Evolutionary conservation across 2,888 invertebrate genomes (phyloP).

Genomic region (Creontiades dilutus): DNA sequence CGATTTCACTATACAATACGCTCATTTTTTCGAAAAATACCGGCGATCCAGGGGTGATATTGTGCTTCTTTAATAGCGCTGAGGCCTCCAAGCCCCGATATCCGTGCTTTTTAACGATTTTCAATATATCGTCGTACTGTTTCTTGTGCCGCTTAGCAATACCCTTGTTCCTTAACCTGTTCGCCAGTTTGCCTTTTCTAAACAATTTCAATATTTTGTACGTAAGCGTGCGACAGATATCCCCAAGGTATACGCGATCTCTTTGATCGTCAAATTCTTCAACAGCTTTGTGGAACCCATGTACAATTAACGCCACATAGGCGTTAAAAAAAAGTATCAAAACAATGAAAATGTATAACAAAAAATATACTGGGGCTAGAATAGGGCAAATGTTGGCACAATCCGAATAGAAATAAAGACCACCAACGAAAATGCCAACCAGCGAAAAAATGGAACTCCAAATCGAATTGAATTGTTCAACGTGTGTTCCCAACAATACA

Average conservation of each 20-base stretch:
- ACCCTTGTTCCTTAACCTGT: not conserved
- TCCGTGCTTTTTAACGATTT: constrained; percentile 58
- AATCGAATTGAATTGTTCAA: constrained; percentile 68
- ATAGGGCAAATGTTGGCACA: constrained; percentile 42
- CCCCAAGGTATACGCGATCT: constrained; percentile 44
- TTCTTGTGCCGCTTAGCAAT: constrained; percentile 30
- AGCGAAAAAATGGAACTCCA: constrained; percentile 63
- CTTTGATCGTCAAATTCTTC: constrained; percentile 64
- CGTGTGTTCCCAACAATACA: constrained; percentile 60
- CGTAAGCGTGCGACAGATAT: constrained; percentile 31
- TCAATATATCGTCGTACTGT: constrained; percentile 61
- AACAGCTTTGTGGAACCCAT: constrained; percentile 62
- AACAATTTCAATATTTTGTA: constrained; percentile 52
- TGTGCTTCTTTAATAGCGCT: constrained; percentile 57
- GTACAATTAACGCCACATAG: constrained; percentile 67
- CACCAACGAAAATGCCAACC: constrained; percentile 66
- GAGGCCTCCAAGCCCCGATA: constrained; percentile 62
- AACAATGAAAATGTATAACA: constrained; percentile 65
- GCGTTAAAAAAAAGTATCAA: constrained; percentile 56
- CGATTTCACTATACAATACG: constrained; percentile 55
- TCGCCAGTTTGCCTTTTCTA: constrained; percentile 5
- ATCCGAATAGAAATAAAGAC: constrained; percentile 63
- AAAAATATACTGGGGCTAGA: constrained; percentile 61
- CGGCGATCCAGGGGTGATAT: constrained; percentile 41
- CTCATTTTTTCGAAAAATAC: constrained; percentile 60